A percentile compares a stretch with the other conserved stretches of the same genome.
Evolutionary conservation across 1,140 invertebrate genomes (phyloP).

Genomic region (Tenebrio molitor): DNA sequence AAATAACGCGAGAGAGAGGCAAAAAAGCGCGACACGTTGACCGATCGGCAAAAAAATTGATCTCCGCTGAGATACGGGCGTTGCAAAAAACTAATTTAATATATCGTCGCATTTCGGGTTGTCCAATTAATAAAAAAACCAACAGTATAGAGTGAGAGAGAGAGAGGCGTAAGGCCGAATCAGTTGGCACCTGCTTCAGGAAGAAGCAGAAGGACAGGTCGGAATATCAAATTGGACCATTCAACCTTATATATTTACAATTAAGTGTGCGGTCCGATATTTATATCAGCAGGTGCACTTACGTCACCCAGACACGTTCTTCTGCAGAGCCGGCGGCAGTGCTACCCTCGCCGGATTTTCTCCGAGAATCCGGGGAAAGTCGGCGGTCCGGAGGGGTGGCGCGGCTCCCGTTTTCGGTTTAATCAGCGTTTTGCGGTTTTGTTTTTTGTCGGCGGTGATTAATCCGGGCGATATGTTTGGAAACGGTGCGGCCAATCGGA

Average conservation of each 20-base stretch:
- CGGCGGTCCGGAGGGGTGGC: neutral
- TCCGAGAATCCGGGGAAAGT: too few species aligned
- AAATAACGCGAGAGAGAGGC: too few species aligned
- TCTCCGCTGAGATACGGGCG: neutral
- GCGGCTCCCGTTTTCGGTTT: neutral
- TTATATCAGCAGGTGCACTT: constrained; percentile 52
- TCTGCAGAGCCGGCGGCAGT: too few species aligned
- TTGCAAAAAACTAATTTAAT: constrained; percentile 31
- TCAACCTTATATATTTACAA: constrained; percentile 53
- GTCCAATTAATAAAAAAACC: constrained; percentile 25
- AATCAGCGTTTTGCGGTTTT: neutral
- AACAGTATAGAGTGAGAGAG: constrained; percentile 17
- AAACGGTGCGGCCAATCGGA: constrained; percentile 13
- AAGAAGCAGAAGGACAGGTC: constrained; percentile 50
- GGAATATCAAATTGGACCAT: constrained; percentile 53
- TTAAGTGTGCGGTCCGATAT: constrained; percentile 53
- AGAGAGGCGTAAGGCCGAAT: constrained; percentile 38
- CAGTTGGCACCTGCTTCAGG: constrained; percentile 49
- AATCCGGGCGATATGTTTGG: neutral
- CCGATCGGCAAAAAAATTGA: neutral
- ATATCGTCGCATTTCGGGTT: constrained; percentile 8
- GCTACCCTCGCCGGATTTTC: too few species aligned
- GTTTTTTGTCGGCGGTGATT: constrained; percentile 7
- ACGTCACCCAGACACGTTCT: constrained; percentile 21
- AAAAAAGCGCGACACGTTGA: neutral